Base-by-base conservation (phyloP, 2,888 invertebrate genomes). In the Cotesia congregata region DNA sequence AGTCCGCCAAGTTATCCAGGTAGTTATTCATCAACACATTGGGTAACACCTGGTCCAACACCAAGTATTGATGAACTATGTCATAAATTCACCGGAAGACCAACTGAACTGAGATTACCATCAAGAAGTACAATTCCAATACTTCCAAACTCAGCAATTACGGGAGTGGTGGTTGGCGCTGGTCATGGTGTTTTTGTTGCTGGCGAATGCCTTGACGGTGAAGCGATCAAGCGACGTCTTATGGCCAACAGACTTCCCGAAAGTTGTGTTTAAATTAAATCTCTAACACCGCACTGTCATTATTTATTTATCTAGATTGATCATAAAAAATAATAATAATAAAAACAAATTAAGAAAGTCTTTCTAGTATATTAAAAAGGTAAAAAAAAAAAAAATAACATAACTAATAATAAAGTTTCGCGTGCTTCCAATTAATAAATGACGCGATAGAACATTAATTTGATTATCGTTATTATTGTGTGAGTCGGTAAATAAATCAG, bases 201-300 rank as follows among this genome's bases (percentile, higher is more conserved):
- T 6, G 88, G 91, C 80, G 92, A 92, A 84, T 88, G 88, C 85
- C 93, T 95, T 86, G 95, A 95, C 90, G 96, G 96, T 76, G 93
- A 95, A 89, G 95, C 95, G 86, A 96, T 96, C 90, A 96, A 96
- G 90, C 95, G 96, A 90, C 93, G 95, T 87, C 93, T 96, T 80
- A 95, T 96, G 92, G 95, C 96, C 86, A 95, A 95, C 89, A 93
- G 96, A 88, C 93, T 96, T 88, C 96, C 96, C 67, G 96, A 96
- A 90, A 96, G 95, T 88, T 96, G 96, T 91, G 96, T 96, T 86
- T 96, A 94, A 93, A 86, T 50, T 15, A 50, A 64, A 50, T 12
- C 4, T 50, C 2, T 12, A 7, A 50, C 7, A 50, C 9, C 50
- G 12, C 50, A 50, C 50, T 50, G 38, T 9, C 12, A 15, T 64